Conservation (phyloP, 1,140 invertebrate genomes). For the Mya arenaria region DNA sequence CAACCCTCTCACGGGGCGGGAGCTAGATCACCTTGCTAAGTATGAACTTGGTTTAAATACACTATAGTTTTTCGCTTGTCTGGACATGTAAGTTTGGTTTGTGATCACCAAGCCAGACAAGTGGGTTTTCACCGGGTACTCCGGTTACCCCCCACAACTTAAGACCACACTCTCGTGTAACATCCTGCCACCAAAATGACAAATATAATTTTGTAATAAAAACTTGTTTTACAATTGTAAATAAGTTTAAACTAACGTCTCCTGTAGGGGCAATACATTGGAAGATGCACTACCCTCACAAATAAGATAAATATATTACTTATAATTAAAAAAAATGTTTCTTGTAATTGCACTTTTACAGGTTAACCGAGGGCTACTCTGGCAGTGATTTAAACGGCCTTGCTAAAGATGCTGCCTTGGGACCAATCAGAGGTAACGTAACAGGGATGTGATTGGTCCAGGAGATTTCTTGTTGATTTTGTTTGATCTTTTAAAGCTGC, state of each 20-base stretch:
- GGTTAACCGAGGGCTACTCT: conserved; percentile 88
- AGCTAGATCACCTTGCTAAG: conserved; percentile 72
- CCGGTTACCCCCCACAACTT: not conserved
- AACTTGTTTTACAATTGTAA: not conserved
- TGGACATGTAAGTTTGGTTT: not conserved
- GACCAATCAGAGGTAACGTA: conserved; percentile 92
- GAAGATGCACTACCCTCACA: too few relatives aligned
- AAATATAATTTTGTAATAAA: not conserved
- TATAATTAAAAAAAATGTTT: not conserved
- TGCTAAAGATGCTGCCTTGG: conserved; percentile 96
- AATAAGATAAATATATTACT: not conserved
- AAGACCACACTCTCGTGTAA: not conserved
- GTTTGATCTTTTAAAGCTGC: not conserved
- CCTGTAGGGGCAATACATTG: too few relatives aligned
- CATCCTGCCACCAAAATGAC: not conserved
- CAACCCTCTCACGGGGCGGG: conserved; percentile 65
- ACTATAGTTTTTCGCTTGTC: not conserved
- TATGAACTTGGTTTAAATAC: conserved; percentile 47
- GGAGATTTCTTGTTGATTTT: not conserved
- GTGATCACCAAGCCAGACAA: not conserved
- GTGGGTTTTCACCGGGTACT: too few relatives aligned
- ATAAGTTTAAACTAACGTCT: too few relatives aligned
- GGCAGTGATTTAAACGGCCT: conserved; percentile 96
- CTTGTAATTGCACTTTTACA: conserved; percentile 71
- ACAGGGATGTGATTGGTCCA: not conserved